Base-by-base conservation (phyloP, 2,888 invertebrate genomes). In the Metalampra italica region DNA sequence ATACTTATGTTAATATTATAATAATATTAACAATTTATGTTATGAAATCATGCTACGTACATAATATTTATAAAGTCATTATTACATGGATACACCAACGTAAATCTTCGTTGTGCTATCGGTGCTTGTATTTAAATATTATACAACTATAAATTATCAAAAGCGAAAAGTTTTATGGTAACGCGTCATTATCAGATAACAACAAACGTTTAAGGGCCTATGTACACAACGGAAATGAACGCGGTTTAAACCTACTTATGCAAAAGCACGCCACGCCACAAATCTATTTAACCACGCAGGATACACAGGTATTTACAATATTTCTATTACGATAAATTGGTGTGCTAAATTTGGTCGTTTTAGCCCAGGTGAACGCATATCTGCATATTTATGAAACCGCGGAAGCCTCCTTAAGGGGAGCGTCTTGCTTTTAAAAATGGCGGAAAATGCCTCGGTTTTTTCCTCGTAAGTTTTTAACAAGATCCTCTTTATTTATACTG, bases 311-410 rank as follows among this genome's bases (percentile, higher is more conserved):
- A 84, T 86, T 85, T 86, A 87, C 82, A 84, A 80, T 83, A 83
- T 82, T 84, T 84, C 80, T 86, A 83, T 83, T 82, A 78, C 78
- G 79, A 88, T 88, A 88, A 87, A 89, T 88, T 84, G 79, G 74
- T 69, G 63, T 66, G 77, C 77, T 84, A 88, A 87, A 87, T 87
- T 86, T 75, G 73, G 84, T 70, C 72, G 82, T 74, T 79, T 82
- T 79, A 77, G 72, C 81, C 79, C 87, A 89, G 87, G 88, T 88
- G 86, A 87, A 77, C 75, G 82, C 77, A 86, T 86, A 87, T 87
- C 87, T 88, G 83, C 85, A 88, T 88, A 88, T 88, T 87, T 89
- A 89, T 86, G 83, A 78, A 80, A 82, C 80, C 77, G 77, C 74
- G 78, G 76, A 81, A 82, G 75, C 76, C 78, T 62, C 59, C 66